These are phyloP conservation scores for Eutolmus rufibarbis DNA, from an alignment of 2,888 invertebrate genomes.

Conservation along the genomic window DNA sequence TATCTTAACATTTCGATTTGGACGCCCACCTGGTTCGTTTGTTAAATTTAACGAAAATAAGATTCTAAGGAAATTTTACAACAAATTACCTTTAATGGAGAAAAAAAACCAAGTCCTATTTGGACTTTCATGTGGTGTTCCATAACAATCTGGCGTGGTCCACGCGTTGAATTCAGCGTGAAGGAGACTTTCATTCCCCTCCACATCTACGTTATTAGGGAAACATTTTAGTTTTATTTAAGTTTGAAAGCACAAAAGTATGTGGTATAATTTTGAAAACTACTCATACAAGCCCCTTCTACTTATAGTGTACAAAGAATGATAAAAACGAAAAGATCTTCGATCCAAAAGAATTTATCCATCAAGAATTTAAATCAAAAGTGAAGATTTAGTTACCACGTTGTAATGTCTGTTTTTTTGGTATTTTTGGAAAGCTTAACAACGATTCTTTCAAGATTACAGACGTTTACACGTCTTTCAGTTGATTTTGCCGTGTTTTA, in stretches of 20 bases:
- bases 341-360: no score
- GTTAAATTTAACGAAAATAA: conserved; percentile 1
- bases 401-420: no score
- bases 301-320: no score
- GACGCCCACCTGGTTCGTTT: conserved; percentile 60
- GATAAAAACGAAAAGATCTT: no score
- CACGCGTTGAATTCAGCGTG: conserved; percentile 86
- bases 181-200: conserved; percentile 38
- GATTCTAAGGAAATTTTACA: not conserved
- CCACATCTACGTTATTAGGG: conserved; percentile 26
- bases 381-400: no score
- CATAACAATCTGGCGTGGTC: conserved; percentile 89
- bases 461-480: no score
- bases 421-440: no score
- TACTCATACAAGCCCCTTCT: no score
- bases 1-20: conserved; percentile 72
- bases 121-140: conserved; percentile 86
- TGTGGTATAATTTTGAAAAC: not conserved
- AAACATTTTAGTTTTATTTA: not conserved
- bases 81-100: conserved; percentile 69
- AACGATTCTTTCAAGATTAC: no score
- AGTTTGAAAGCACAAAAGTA: not conserved
- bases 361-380: no score
- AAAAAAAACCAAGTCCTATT: conserved; percentile 95
- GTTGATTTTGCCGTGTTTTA: no score